Base-by-base conservation (phyloP, 2,113 vertebrate genomes). In the Thunnus maccoyii region DNA sequence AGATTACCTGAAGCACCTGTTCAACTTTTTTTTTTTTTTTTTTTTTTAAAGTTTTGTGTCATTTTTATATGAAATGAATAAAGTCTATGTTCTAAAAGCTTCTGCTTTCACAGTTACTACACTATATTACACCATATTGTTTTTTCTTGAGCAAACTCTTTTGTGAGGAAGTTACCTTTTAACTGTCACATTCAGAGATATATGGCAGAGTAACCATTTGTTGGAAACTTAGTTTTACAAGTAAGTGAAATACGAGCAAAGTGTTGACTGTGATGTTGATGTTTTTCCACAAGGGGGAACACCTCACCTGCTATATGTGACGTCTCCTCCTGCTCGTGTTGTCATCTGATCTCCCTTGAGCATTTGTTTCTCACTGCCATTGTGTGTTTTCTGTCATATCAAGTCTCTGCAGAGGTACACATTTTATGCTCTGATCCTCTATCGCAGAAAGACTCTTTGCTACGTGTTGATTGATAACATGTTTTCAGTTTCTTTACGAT, bases 21-120 rank as follows among this genome's bases (percentile, higher is more conserved):
- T 83, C 36, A 36, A 66, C 55, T 80, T 77, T 72, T 30, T 50
- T 64, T 55, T 30, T 50, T 64, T 55, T 51, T 10, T 18, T 63
- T 54, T 77, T 77, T 71, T 80, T 51, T 72, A 66, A 76, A 61
- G 80, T 83, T 85, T 86, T 91, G 85, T 89, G 87, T 91, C 78
- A 78, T 78, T 94, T 94, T 93, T 92, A 88, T 93, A 94, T 87
- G 80, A 94, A 94, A 93, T 89, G 16, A 94, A 95, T 94, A 94
- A 95, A 95, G 87, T 89, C 78, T 88, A 92, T 93, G 91, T 93
- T 95, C 83, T 92, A 86, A 91, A 78, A 72, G 60, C 50, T 17
- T 48, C 44, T n/a, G 66, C 17, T 47, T 79, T 57, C 36, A 18
- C 4, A 3, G 1, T 56, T 51, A 46, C 17, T 66, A 9, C 6